Evolutionary conservation across 2,888 invertebrate genomes (phyloP).

Genomic region (Eristalis arbustorum): DNA sequence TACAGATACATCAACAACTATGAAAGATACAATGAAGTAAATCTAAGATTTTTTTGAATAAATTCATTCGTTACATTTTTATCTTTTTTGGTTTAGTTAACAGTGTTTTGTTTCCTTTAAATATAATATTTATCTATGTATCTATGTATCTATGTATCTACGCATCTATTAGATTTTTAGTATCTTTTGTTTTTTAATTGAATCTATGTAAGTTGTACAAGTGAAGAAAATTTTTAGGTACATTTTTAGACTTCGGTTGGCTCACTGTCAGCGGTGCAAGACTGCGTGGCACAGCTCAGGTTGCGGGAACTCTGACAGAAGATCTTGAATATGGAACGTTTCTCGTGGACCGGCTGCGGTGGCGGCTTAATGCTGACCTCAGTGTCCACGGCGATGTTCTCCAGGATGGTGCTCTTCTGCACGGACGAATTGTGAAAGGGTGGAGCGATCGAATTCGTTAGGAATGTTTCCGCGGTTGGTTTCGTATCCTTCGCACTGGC

Average conservation of each 20-base stretch:
- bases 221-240: conserved; percentile 29
- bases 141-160: conserved; percentile 12
- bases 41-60: conserved; percentile 24
- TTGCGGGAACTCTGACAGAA: conserved; percentile 79
- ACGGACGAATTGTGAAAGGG: conserved; percentile 42
- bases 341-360: conserved; percentile 63
- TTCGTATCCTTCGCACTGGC: conserved; percentile 48
- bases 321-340: conserved; percentile 76
- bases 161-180: not conserved
- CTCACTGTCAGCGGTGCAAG: conserved; percentile 75
- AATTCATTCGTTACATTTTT: conserved; percentile 58
- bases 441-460: conserved; percentile 27
- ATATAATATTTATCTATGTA: conserved; percentile 10
- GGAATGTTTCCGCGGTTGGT: conserved; percentile 57
- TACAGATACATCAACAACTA: conserved; percentile 59
- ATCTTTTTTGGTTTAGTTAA: conserved; percentile 65
- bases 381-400: conserved; percentile 58
- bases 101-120: conserved; percentile 4
- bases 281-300: conserved; percentile 75
- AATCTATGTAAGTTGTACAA: conserved; percentile 38
- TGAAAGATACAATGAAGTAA: conserved; percentile 28
- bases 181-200: conserved; percentile 42
- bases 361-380: conserved; percentile 63
- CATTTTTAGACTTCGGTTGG: conserved; percentile 77
- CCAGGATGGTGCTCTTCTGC: conserved; percentile 53